Evolutionary conservation across 2,797 vertebrate species (phyloP).

Genomic region (Arvicola amphibius): DNA sequence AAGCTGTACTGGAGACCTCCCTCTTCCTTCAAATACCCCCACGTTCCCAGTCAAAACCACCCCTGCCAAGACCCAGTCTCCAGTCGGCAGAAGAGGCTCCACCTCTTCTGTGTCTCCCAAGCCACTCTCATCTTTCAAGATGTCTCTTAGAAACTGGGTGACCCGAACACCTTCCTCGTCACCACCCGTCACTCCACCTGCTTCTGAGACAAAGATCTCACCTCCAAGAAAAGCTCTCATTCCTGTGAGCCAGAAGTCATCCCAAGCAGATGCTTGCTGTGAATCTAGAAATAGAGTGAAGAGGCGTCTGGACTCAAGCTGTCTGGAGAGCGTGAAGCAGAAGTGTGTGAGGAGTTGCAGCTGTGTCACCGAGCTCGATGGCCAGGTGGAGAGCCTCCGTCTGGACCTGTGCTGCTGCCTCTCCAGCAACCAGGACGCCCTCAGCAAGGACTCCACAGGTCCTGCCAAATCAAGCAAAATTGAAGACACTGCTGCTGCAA

Average conservation of each 20-base stretch:
- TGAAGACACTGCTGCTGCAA: slow-evolving; percentile 58
- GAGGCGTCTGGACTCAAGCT: slow-evolving; percentile 93
- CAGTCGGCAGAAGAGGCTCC: slow-evolving; percentile 73
- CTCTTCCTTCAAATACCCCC: slow-evolving; percentile 91
- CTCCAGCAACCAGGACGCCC: slow-evolving; percentile 76
- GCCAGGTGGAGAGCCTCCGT: slow-evolving; percentile 87
- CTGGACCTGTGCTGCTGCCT: slow-evolving; percentile 86
- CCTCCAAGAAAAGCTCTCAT: slow-evolving; percentile 87
- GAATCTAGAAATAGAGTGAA: slow-evolving; percentile 91
- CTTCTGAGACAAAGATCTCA: slow-evolving; percentile 76
- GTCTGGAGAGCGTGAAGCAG: slow-evolving; percentile 74
- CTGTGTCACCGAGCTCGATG: slow-evolving; percentile 91
- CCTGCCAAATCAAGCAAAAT: slow-evolving; percentile 60
- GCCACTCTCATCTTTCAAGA: slow-evolving; percentile 81
- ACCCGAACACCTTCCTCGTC: slow-evolving; percentile 85
- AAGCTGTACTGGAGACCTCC: slow-evolving; percentile 89
- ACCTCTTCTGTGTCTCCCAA: slow-evolving; percentile 77
- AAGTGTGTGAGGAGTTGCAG: slow-evolving; percentile 88
- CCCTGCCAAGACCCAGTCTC: slow-evolving; percentile 68
- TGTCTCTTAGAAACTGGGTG: slow-evolving; percentile 93
- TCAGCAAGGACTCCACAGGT: slow-evolving; percentile 71
- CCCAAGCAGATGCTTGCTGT: slow-evolving; percentile 73
- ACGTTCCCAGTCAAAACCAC: slow-evolving; percentile 76
- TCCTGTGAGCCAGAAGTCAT: slow-evolving; percentile 87
- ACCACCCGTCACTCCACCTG: slow-evolving; percentile 83